Evolutionary conservation across 2,888 invertebrate genomes (phyloP).

Genomic region (Odontomyia ornata): DNA sequence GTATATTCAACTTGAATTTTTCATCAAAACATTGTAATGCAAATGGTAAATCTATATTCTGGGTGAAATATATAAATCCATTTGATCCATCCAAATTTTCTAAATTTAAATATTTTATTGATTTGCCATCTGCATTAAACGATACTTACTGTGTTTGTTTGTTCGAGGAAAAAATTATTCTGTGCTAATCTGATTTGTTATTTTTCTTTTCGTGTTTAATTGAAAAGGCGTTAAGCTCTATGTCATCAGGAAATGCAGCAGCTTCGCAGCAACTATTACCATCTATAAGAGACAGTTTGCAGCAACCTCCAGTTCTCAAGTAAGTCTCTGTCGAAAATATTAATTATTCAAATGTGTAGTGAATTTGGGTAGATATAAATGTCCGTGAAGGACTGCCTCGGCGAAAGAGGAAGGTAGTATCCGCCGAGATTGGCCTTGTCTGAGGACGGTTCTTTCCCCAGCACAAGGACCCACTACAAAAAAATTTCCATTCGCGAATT

Average conservation of each 20-base stretch:
- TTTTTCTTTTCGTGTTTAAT: constrained; percentile 8
- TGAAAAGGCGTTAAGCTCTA: constrained; percentile 64
- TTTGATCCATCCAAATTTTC: neutral
- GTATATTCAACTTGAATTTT: neutral
- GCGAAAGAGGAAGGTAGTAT: no score
- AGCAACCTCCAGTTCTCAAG: constrained; percentile 69
- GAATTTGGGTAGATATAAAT: no score
- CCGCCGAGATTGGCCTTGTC: no score
- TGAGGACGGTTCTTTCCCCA: no score
- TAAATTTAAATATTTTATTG: no score
- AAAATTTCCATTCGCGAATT: no score
- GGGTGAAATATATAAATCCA: neutral
- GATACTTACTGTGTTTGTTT: neutral
- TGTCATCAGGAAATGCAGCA: constrained; percentile 72
- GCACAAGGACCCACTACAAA: no score
- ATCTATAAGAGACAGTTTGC: constrained; percentile 73
- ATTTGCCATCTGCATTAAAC: neutral
- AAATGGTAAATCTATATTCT: neutral
- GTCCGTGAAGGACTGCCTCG: no score
- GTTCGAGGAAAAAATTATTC: neutral
- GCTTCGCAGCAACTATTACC: constrained; percentile 70
- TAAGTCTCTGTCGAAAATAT: no score
- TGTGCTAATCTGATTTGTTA: constrained; percentile 4
- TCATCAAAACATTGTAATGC: neutral
- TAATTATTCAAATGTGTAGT: no score